Evolutionary conservation across 2,113 vertebrate genomes (phyloP).

Genomic region (Synchiropus splendidus): DNA sequence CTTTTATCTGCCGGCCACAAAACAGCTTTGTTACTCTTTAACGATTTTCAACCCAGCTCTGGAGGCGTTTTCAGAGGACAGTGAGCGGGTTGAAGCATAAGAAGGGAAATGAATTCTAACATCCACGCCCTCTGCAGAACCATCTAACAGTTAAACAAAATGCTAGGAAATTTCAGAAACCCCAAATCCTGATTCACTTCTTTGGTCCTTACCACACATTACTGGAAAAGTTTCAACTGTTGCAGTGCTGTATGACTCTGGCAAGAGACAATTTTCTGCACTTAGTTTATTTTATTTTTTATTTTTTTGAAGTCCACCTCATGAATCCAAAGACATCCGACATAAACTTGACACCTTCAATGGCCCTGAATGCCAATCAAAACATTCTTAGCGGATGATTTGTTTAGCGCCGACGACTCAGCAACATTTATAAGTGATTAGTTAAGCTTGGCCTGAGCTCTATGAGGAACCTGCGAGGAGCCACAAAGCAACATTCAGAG

Average conservation of each 20-base stretch:
- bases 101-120: slow-evolving; percentile 8
- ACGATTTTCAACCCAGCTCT: slow-evolving; percentile 46
- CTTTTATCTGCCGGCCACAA: slow-evolving; percentile 61
- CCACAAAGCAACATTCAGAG: slow-evolving; percentile 58
- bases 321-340: too few relatives aligned
- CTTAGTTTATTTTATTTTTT: too few relatives aligned
- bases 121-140: slow-evolving; percentile 25
- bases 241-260: too few relatives aligned
- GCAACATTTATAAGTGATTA: slow-evolving; percentile 64
- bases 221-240: too few relatives aligned
- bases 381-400: slow-evolving; percentile 40
- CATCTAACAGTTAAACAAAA: too few relatives aligned
- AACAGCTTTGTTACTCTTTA: slow-evolving; percentile 67
- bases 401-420: slow-evolving; percentile 52
- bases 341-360: too few relatives aligned
- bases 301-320: too few relatives aligned
- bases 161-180: too few relatives aligned
- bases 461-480: slow-evolving; percentile 47
- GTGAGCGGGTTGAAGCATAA: too few relatives aligned
- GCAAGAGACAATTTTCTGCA: too few relatives aligned
- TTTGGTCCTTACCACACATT: too few relatives aligned
- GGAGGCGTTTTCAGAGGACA: slow-evolving; percentile 3
- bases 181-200: too few relatives aligned
- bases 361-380: slow-evolving; percentile 47
- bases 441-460: slow-evolving; percentile 58